Conservation (phyloP, 2,113 vertebrate species). For the Sinocyclocheilus rhinocerous region DNA sequence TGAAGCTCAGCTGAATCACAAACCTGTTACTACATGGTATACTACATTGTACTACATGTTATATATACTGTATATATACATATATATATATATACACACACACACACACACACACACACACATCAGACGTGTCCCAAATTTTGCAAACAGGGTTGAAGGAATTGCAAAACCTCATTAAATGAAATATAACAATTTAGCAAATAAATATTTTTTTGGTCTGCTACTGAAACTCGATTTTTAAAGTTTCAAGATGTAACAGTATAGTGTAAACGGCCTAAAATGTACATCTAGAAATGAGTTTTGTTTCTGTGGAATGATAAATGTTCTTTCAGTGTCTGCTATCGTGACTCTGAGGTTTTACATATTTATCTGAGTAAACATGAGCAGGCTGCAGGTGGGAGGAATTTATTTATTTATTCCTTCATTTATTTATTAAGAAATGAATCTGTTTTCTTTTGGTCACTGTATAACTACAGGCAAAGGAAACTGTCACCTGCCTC, state of each 20-base stretch:
- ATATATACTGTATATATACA: too few species aligned
- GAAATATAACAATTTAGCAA: neutral
- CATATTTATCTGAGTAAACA: neutral
- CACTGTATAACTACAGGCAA: slow-evolving; percentile 31
- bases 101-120: too few species aligned
- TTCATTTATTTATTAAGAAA: neutral
- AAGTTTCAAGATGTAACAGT: too few species aligned
- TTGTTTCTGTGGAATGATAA: neutral
- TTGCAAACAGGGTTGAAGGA: too few species aligned
- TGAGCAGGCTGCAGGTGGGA: neutral
- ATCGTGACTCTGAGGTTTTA: too few species aligned
- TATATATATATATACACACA: too few species aligned
- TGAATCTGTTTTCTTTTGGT: slow-evolving; percentile 5
- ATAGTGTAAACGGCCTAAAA: too few species aligned
- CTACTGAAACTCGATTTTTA: too few species aligned
- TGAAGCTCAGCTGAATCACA: slow-evolving; percentile 1
- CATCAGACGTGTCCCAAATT: too few species aligned
- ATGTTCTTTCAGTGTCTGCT: neutral
- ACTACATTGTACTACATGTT: too few species aligned
- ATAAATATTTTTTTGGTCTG: too few species aligned
- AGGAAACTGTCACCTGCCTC: slow-evolving; percentile 32
- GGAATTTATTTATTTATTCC: neutral
- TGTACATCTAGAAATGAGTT: neutral
- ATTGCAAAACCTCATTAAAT: neutral
- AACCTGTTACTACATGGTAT: neutral